Conservation (phyloP, 2,888 invertebrate species). For the Neoaliturus tenellus region DNA sequence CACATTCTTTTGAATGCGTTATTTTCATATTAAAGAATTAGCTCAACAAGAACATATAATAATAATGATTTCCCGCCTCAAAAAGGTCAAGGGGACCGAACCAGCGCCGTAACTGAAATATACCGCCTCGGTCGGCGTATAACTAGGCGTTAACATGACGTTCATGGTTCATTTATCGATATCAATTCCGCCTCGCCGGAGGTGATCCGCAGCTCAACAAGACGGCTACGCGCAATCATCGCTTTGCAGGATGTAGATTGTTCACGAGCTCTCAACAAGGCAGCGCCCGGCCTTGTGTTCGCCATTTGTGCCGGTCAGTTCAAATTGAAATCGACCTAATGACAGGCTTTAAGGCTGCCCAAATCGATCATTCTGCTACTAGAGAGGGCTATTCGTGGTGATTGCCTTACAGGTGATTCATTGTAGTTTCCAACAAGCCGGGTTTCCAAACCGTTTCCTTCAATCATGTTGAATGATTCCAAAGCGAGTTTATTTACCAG, state of each 20-base stretch:
- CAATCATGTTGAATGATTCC: too few relatives aligned
- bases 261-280: not conserved
- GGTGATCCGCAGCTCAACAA: not conserved
- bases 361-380: not conserved
- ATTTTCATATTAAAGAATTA: too few relatives aligned
- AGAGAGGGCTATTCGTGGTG: too few relatives aligned
- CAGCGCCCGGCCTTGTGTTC: not conserved
- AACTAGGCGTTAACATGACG: not conserved
- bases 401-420: too few relatives aligned
- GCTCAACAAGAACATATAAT: too few relatives aligned
- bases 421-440: too few relatives aligned
- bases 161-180: not conserved
- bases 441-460: too few relatives aligned
- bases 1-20: too few relatives aligned
- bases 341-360: not conserved
- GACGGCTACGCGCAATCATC: not conserved
- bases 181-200: not conserved
- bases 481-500: too few relatives aligned
- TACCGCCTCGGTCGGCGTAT: not conserved
- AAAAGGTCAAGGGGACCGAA: not conserved
- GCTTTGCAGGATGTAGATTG: not conserved
- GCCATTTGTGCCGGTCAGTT: not conserved
- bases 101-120: not conserved
- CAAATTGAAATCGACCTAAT: not conserved
- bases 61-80: not conserved